A percentile compares a stretch with the other conserved stretches of the same genome.
phyloP scores from a whole-genome alignment of 2,888 invertebrate genomes.

The Strigamia crassipes region DNA sequence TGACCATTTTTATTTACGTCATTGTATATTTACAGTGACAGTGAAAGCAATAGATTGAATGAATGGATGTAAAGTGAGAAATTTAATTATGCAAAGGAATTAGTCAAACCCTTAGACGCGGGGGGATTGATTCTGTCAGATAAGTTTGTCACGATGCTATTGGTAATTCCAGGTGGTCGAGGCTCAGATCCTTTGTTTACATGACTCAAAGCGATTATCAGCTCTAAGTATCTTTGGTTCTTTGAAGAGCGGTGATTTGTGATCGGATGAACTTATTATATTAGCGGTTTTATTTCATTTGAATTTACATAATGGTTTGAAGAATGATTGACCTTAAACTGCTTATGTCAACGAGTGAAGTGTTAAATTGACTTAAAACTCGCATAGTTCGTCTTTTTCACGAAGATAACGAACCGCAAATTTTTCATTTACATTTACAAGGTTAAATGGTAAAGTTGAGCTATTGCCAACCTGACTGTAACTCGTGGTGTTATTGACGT shows the following conservation, averaged over 20 bases:
- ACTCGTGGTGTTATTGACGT: too few species aligned
- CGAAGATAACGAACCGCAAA: neutral
- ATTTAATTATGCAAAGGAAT: constrained; percentile 30
- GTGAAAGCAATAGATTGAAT: neutral
- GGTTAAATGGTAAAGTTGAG: too few species aligned
- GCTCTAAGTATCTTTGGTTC: neutral
- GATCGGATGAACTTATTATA: constrained; percentile 8
- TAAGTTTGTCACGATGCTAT: neutral
- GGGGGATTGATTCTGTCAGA: neutral
- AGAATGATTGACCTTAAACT: neutral
- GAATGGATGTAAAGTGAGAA: neutral
- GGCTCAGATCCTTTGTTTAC: neutral
- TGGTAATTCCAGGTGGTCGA: constrained; percentile 14
- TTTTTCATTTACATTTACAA: neutral
- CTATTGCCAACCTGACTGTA: too few species aligned
- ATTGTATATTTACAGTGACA: neutral
- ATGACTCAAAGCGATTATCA: neutral
- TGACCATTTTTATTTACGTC: neutral
- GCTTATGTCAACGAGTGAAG: neutral
- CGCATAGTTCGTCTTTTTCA: neutral
- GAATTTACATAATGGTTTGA: neutral
- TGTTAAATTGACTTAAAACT: neutral
- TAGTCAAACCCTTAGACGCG: neutral
- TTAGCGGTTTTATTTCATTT: neutral
- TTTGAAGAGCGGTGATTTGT: neutral